These are phyloP conservation scores for Procapra przewalskii DNA, from an alignment of 2,113 vertebrate species.

Conservation along the genomic window DNA sequence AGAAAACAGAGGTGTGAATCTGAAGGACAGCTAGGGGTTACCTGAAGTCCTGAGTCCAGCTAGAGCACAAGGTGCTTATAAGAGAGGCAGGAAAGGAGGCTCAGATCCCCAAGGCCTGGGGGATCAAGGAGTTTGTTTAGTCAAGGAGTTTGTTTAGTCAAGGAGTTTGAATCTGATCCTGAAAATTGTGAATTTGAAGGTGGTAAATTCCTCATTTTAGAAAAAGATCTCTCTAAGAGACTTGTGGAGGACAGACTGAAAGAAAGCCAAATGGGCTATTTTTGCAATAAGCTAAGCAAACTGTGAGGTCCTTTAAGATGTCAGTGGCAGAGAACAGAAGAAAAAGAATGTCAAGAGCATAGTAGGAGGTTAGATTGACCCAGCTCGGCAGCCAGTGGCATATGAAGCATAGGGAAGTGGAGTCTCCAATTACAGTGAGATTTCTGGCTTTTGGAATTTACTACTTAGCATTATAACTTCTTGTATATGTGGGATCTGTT, in stretches of 20 bases:
- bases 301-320: not conserved
- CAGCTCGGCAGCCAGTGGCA: not conserved
- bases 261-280: not conserved
- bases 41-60: not conserved
- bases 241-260: not conserved
- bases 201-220: not conserved
- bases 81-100: not conserved
- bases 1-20: not conserved
- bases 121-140: not conserved
- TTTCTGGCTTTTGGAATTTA: not conserved
- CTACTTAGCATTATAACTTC: not conserved
- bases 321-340: not conserved
- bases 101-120: not conserved
- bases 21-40: not conserved
- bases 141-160: not conserved
- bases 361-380: not conserved
- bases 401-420: not conserved
- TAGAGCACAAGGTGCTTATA: not conserved
- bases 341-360: not conserved
- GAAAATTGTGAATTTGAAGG: not conserved
- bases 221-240: not conserved
- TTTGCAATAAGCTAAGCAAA: not conserved
- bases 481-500: not conserved
- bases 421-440: not conserved
- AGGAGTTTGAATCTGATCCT: not conserved